Evolutionary conservation across 2,888 invertebrate species (phyloP).

Genomic region (Melanophora roralis): DNA sequence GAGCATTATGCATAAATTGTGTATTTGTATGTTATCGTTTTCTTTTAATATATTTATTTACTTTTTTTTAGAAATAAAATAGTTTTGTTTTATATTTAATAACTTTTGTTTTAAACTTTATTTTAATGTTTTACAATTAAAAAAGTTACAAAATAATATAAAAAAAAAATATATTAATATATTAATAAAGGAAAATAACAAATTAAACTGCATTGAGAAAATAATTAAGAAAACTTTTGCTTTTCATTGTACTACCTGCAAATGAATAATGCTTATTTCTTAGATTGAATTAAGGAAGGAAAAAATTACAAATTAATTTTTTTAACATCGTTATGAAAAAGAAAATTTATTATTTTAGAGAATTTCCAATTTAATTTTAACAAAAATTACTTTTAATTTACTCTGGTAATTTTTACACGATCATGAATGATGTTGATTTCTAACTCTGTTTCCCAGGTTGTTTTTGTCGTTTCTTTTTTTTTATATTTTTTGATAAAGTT

Average conservation of each 20-base stretch:
- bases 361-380: conserved; percentile 32
- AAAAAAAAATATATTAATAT: neutral
- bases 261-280: conserved; percentile 3
- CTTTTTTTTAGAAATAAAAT: conserved; percentile 46
- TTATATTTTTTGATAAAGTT: conserved; percentile 36
- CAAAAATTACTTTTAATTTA: conserved; percentile 17
- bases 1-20: conserved; percentile 59
- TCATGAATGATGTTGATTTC: conserved; percentile 22
- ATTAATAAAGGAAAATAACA: conserved; percentile 50
- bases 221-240: conserved; percentile 44
- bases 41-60: conserved; percentile 46
- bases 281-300: conserved; percentile 15
- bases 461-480: conserved; percentile 26
- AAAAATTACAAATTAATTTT: conserved; percentile 14
- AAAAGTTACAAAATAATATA: conserved; percentile 50
- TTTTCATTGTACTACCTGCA: conserved; percentile 7
- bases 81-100: conserved; percentile 43
- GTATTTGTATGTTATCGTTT: neutral
- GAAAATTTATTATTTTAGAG: no score
- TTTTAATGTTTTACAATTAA: conserved; percentile 56
- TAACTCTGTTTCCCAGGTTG: conserved; percentile 1
- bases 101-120: conserved; percentile 48
- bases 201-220: conserved; percentile 53
- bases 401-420: conserved; percentile 40
- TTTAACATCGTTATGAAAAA: no score